Base-by-base conservation (phyloP, 2,888 invertebrate species). In the Nebria brevicollis region DNA sequence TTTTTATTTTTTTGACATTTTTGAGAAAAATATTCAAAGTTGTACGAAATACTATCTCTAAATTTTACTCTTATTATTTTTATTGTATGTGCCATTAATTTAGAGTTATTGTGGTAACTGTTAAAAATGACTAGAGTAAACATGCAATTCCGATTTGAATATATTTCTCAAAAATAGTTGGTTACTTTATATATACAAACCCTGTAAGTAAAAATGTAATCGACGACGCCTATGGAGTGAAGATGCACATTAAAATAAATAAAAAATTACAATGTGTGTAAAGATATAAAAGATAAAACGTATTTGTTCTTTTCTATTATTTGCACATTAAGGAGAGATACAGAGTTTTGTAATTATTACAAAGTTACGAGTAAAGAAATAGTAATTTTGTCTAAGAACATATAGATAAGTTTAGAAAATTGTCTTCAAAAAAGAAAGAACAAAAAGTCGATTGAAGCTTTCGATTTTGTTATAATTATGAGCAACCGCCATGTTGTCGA, bases 401-500 rank as follows among this genome's bases (percentile, higher is more conserved):
- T 65, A 15, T 66, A 70, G 70, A 26, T 70, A n/a, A 65, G 77
- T 15, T 34, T 73, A 77, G 72, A 66, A 78, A 72, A 78, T 20
- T 54, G 65, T 43, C 42, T 34, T 25, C 41, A 8, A n/a, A 43
- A 65, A 78, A 78, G 66, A 11, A 54, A 8, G 54, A 54, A 54
- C 13, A 54, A 54, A 54, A 54, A 54, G 54, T 6, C 54, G 54
- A 79, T 65, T 79, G 26, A 54, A 79, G 79, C 80, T 80, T 80
- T 80, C 80, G 80, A 80, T 72, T 80, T 75, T 80, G 75, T 43
- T 79, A 79, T 79, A 79, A 79, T 79, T 79, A 75, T 25, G 66
- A 73, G 66, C 72, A 54, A 80, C 13, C 54, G 54, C 54, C 54
- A 54, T 6, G 54, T 54, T 54, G 54, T 54, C 54, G 54, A 54